phyloP scores from a whole-genome alignment of 2,888 invertebrate genomes.

The Epistrophe grossulariae region DNA sequence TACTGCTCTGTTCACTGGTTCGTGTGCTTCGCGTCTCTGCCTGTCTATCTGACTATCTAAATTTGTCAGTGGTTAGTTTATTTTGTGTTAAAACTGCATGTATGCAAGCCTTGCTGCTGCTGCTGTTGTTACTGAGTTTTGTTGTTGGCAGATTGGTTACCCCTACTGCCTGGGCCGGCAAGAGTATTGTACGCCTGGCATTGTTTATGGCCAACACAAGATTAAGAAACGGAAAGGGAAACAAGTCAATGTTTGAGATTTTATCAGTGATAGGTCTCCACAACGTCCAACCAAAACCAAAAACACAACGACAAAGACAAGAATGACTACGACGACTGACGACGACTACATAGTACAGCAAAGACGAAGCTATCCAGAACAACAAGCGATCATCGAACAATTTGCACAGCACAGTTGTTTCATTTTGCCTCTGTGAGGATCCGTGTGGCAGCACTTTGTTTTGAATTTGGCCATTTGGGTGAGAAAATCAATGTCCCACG shows the following conservation, averaged over 20 bases:
- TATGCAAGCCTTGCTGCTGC: constrained; percentile 60
- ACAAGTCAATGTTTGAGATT: constrained; percentile 78
- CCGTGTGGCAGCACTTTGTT: constrained; percentile 35
- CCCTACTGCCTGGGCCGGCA: constrained; percentile 29
- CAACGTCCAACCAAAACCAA: constrained; percentile 57
- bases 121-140: constrained; percentile 51
- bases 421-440: constrained; percentile 36
- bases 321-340: constrained; percentile 53
- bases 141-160: constrained; percentile 78
- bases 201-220: constrained; percentile 76
- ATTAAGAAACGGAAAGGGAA: constrained; percentile 76
- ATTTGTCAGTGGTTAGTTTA: constrained; percentile 75
- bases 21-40: constrained; percentile 36
- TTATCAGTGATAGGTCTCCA: constrained; percentile 77
- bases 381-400: constrained; percentile 69
- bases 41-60: constrained; percentile 74
- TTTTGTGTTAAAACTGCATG: constrained; percentile 73
- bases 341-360: constrained; percentile 11
- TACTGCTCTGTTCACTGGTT: constrained; percentile 12
- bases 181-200: constrained; percentile 68
- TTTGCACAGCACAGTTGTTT: constrained; percentile 70
- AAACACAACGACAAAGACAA: constrained; percentile 50
- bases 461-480: constrained; percentile 42
- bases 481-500: constrained; percentile 75
- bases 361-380: constrained; percentile 35